Evolutionary conservation across 2,113 vertebrate genomes (phyloP), one percentile per base, ranked within the genome.

Genomic region (Grantiella picta): DNA sequence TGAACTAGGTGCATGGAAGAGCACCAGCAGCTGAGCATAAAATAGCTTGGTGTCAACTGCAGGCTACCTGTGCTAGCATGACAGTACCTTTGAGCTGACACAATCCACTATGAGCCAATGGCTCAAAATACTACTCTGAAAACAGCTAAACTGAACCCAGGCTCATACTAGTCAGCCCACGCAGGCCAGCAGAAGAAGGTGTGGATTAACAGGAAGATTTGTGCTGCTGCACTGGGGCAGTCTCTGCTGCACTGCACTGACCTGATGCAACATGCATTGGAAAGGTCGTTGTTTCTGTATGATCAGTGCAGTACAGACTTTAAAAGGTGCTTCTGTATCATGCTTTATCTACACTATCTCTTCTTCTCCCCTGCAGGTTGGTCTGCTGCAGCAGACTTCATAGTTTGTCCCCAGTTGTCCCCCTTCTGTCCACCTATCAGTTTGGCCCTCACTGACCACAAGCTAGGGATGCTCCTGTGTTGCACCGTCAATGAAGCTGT

Each of bases 361-460:
- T 42, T 28, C 50, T 2, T 40, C 52, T 81, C 53, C 31, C 20
- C 33, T 77, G 36, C 44, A 56, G 40, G 59, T 6, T 63, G 36
- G 27, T 40, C 25, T 49, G 33, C 52, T 49, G 59, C 75, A 79
- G 54, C 53, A 65, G 29, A 80, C 63, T 6, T 7, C 7, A 18
- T 2, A 23, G 42, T 36, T 78, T 19, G 2, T 16, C 24, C 11
- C 10, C 1, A 1, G 3, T 0, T 29, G 28, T 49, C 4, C 12
- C 17, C 13, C 6, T 68, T 68, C 10, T 12, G 25, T 31, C 12
- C n/a, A 23, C 14, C 7, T 3, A 5, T 36, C 3, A 1, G 50
- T 10, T 11, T 0, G 1, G 23, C 27, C 10, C 20, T 44, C 0
- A 0, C 49, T 53, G 50, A 42, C 42, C 11, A 18, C 0, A 18